Conservation (phyloP, 2,797 vertebrate species). For the Oreochromis grahami region DNA sequence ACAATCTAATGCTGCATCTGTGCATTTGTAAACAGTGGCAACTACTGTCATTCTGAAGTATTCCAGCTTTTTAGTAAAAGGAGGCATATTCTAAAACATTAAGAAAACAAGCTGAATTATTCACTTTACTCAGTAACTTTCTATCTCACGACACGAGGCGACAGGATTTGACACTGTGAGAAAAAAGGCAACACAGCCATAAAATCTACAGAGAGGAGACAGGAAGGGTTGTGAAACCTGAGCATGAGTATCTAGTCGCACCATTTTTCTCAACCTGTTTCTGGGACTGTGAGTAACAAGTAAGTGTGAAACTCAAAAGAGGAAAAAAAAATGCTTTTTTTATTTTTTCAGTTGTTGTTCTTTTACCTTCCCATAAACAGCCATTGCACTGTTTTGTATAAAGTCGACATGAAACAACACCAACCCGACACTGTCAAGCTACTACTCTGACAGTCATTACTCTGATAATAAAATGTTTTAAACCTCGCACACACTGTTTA, state of each 20-base stretch:
- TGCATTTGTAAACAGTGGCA: background rate
- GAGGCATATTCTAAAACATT: background rate
- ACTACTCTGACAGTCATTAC: conserved; percentile 36
- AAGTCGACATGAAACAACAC: conserved; percentile 37
- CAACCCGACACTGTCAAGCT: conserved; percentile 25
- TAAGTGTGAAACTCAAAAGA: conserved; percentile 4
- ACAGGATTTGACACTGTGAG: background rate
- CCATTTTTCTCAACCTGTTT: conserved; percentile 19
- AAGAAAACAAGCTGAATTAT: background rate
- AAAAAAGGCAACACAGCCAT: background rate
- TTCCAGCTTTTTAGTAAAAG: background rate
- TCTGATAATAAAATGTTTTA: conserved; percentile 60
- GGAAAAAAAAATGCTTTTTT: background rate
- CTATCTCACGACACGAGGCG: background rate
- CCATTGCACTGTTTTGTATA: conserved; percentile 60
- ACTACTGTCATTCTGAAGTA: background rate
- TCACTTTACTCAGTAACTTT: background rate
- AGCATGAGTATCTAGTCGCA: background rate
- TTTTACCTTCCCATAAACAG: conserved; percentile 40
- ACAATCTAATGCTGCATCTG: background rate
- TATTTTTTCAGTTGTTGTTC: conserved; percentile 1
- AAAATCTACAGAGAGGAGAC: background rate
- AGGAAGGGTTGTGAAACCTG: background rate
- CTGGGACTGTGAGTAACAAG: conserved; percentile 22
- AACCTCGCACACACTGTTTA: conserved; percentile 58